Conservation (phyloP, 2,888 invertebrate species). For the Nesidiocoris tenuis region DNA sequence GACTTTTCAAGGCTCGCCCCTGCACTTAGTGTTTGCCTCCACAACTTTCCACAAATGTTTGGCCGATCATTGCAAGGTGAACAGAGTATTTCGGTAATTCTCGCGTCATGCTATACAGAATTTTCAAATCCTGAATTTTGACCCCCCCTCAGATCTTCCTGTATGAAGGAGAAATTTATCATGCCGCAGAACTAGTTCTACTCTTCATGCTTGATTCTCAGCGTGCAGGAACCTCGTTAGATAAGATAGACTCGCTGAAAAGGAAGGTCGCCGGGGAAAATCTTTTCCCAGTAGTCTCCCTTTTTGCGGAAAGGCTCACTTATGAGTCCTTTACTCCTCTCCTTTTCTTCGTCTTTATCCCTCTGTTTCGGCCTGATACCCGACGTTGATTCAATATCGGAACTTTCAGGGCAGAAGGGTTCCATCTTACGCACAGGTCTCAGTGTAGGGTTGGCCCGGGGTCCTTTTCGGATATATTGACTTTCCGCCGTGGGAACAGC, state of each 20-base stretch:
- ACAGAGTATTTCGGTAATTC: too few species aligned
- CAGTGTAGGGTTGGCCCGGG: not conserved
- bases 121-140: too few species aligned
- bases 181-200: too few species aligned
- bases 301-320: not conserved
- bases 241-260: not conserved
- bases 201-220: too few species aligned
- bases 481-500: not conserved
- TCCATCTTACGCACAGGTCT: not conserved
- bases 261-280: not conserved
- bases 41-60: too few species aligned
- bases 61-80: too few species aligned
- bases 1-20: too few species aligned
- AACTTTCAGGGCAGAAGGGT: not conserved
- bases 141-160: too few species aligned
- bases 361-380: not conserved
- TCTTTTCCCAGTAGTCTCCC: not conserved
- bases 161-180: too few species aligned
- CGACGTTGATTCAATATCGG: not conserved
- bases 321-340: not conserved
- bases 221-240: too few species aligned
- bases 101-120: too few species aligned
- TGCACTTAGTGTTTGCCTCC: too few species aligned
- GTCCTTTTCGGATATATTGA: not conserved
- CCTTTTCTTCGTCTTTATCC: not conserved